phyloP scores from a whole-genome alignment of 1,140 invertebrate genomes.

The Cheumatopsyche charites region DNA sequence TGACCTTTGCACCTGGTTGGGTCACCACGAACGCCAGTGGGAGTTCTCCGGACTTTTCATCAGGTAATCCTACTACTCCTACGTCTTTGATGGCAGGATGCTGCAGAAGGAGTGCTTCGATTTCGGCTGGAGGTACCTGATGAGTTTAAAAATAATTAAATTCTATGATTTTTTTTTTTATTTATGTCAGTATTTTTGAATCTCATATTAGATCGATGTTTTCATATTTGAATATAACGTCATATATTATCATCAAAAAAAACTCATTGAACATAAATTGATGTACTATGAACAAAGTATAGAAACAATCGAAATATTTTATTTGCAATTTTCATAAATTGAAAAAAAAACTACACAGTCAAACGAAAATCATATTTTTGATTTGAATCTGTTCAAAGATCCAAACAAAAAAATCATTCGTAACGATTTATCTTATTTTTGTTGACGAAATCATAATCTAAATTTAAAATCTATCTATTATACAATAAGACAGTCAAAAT shows the following conservation, averaged over 20 bases:
- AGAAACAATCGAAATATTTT: too few species aligned
- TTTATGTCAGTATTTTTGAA: not conserved
- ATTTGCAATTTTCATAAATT: too few species aligned
- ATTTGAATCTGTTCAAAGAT: too few species aligned
- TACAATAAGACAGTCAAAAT: too few species aligned
- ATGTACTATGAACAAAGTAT: too few species aligned
- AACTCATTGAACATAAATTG: too few species aligned
- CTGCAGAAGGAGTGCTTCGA: conserved; percentile 76
- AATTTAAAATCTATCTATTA: not conserved
- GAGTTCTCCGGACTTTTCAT: conserved; percentile 70
- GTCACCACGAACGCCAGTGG: conserved; percentile 70
- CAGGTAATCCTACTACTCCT: conserved; percentile 76
- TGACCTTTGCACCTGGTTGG: conserved; percentile 58
- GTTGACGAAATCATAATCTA: not conserved
- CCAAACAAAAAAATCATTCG: too few species aligned
- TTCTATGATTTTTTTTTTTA: conserved; percentile 11
- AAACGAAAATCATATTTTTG: too few species aligned
- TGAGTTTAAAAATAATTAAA: conserved; percentile 16
- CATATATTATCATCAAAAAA: not conserved
- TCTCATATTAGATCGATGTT: too few species aligned
- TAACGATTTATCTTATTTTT: too few species aligned
- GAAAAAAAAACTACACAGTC: too few species aligned
- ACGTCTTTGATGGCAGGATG: conserved; percentile 73
- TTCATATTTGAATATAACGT: too few species aligned
- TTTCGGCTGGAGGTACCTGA: conserved; percentile 80